Percentiles rank a stretch among this genome's conserved stretches.
Evolutionary conservation across 2,797 vertebrate species (phyloP).

Genomic region (Yasuhikotakia modesta): DNA sequence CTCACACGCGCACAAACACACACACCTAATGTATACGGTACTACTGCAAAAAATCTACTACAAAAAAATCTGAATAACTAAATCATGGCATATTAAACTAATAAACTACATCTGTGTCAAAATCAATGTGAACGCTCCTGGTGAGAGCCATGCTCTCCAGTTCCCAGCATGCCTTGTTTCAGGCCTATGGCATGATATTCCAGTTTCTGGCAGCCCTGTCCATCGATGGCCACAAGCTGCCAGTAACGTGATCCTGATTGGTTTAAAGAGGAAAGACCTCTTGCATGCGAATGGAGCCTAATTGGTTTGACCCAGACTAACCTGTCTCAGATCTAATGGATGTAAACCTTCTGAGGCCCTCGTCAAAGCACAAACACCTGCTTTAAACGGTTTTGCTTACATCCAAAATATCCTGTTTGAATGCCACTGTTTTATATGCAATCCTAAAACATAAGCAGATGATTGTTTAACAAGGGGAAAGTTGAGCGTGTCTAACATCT

Average conservation of each 20-base stretch:
- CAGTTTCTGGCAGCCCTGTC: constrained; percentile 49
- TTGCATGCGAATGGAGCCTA: constrained; percentile 81
- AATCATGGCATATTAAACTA: too few relatives aligned
- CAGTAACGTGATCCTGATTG: constrained; percentile 73
- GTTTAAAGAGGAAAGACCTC: constrained; percentile 76
- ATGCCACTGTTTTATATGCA: constrained; percentile 7
- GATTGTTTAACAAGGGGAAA: not conserved
- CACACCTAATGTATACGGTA: too few relatives aligned
- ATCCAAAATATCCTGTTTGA: constrained; percentile 45
- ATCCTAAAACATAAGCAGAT: constrained; percentile 5
- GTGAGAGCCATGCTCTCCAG: not conserved
- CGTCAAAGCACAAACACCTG: constrained; percentile 56
- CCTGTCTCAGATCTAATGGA: constrained; percentile 82
- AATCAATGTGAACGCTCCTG: not conserved
- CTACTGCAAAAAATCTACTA: too few relatives aligned
- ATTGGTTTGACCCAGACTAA: constrained; percentile 86
- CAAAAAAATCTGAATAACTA: too few relatives aligned
- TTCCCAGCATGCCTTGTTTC: constrained; percentile 44
- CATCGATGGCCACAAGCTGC: constrained; percentile 61
- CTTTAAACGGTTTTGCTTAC: constrained; percentile 53
- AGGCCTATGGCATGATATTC: constrained; percentile 45
- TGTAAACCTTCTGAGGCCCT: constrained; percentile 79
- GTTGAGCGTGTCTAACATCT: not conserved
- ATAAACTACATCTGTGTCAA: not conserved
- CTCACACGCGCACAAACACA: too few relatives aligned